Evolutionary conservation across 2,888 invertebrate species (phyloP), one percentile per base, ranked within the genome.

Genomic region (Diplolepis rosae): DNA sequence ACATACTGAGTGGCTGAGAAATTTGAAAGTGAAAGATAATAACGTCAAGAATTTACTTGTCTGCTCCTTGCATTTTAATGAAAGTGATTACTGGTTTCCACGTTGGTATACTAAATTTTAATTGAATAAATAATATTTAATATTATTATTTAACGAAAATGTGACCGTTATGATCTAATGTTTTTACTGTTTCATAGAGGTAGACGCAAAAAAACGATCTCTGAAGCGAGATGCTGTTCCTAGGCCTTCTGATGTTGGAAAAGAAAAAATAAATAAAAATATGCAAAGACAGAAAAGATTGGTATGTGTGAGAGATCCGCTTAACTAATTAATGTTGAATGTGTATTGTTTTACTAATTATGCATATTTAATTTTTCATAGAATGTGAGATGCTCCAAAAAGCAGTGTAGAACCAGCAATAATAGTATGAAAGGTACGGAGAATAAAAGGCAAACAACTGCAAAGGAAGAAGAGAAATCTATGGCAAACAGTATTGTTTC

Each of bases 251-350:
- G 18, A 66, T 32, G 28, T 66, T 3, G 2, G n/a, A 11, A 50
- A 27, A 50, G 22, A 28, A 66, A 66, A 50, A 66, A 27, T 45
- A 11, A 30, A 28, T 5, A 13, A 48, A 27, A 27, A 66, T 66
- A 15, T 50, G 50, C 45, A n/a, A n/a, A 66, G 66, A 48, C 66
- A 66, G 6, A 27, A 48, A 66, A 66, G 66, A 45, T 48, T 50
- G 50, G 50, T 66, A 66, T 35, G 35, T 35, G 35, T 35, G 35
- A 13, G 35, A 35, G 35, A 35, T 13, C 4, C 35, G 35, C 35
- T 35, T 35, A 35, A 35, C 35, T 35, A 1, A 1, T 13, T 35
- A 13, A 13, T 35, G 11, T 35, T 35, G 35, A 35, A 35, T 35
- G 13, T 35, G 13, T 35, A 1, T 13, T 35, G 13, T 35, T 35